A percentile compares a stretch with the other conserved stretches of the same genome.
Conservation (phyloP, 2,888 invertebrate genomes). For the Cynaeus angustus region DNA sequence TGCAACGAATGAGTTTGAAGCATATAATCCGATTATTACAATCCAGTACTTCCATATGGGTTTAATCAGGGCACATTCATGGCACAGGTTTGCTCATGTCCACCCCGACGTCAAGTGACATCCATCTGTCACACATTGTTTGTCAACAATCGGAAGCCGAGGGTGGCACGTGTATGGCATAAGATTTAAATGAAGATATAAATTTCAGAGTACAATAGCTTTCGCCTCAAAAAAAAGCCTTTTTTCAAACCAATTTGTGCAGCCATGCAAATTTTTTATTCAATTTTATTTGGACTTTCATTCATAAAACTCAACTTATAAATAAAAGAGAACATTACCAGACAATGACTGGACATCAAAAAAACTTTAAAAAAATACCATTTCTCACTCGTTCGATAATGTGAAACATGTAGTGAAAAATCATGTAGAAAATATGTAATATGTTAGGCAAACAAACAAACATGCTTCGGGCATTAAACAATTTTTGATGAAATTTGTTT, state of each 20-base stretch:
- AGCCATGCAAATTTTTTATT: too few species aligned
- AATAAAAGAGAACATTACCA: too few species aligned
- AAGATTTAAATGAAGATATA: conserved; percentile 39
- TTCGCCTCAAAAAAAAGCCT: background rate
- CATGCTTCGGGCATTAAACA: conserved; percentile 34
- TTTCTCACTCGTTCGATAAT: background rate
- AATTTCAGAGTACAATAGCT: conserved; percentile 23
- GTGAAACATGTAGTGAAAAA: conserved; percentile 19
- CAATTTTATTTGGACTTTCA: too few species aligned
- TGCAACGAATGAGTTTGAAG: conserved; percentile 44
- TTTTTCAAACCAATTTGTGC: background rate
- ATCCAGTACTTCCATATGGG: conserved; percentile 60
- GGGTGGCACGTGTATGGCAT: conserved; percentile 35
- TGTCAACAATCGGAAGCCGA: conserved; percentile 54
- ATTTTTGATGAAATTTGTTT: conserved; percentile 34
- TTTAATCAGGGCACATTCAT: conserved; percentile 58
- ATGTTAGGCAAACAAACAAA: conserved; percentile 34
- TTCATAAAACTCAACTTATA: too few species aligned
- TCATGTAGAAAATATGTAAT: conserved; percentile 25
- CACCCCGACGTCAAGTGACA: conserved; percentile 42
- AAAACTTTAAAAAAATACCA: too few species aligned
- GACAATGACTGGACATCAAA: too few species aligned
- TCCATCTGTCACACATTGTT: conserved; percentile 55
- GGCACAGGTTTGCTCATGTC: conserved; percentile 54
- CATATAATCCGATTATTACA: conserved; percentile 61